Evolutionary conservation across 1,140 invertebrate species (phyloP).

Genomic region (Portunus trituberculatus): DNA sequence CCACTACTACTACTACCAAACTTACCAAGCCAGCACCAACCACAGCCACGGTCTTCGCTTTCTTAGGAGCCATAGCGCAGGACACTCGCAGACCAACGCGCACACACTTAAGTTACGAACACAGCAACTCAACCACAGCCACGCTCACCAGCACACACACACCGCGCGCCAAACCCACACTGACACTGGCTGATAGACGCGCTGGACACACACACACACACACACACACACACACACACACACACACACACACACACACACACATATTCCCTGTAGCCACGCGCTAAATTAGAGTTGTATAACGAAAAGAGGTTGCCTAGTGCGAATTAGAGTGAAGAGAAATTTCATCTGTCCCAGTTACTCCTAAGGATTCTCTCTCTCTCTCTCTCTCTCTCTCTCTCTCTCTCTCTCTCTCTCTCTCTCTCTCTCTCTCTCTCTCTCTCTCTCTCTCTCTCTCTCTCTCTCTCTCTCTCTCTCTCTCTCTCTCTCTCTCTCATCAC

Average conservation of each 20-base stretch:
- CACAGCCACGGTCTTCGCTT: not conserved
- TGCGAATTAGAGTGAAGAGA: not conserved
- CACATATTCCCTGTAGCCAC: not conserved
- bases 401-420: conserved; percentile 18
- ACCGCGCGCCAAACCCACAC: not conserved
- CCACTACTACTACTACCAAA: not conserved
- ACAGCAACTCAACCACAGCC: not conserved
- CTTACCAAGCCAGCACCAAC: not conserved
- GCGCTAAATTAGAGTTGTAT: not conserved
- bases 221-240: not conserved
- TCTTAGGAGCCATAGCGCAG: not conserved
- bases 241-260: conserved; percentile 8
- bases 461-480: conserved; percentile 11
- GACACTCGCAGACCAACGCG: not conserved
- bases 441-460: conserved; percentile 11
- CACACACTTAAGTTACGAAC: not conserved
- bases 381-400: conserved; percentile 20
- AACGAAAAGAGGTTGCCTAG: not conserved
- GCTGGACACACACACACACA: too few species aligned
- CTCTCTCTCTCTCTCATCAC: not conserved
- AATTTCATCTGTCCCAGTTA: not conserved
- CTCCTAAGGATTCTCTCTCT: conserved; percentile 9
- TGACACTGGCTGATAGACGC: not conserved
- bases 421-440: conserved; percentile 5
- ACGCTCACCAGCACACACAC: not conserved